A percentile compares a stretch with the other conserved stretches of the same genome.
Evolutionary conservation across 2,888 invertebrate genomes (phyloP).

Genomic region (Corbicula japonica): DNA sequence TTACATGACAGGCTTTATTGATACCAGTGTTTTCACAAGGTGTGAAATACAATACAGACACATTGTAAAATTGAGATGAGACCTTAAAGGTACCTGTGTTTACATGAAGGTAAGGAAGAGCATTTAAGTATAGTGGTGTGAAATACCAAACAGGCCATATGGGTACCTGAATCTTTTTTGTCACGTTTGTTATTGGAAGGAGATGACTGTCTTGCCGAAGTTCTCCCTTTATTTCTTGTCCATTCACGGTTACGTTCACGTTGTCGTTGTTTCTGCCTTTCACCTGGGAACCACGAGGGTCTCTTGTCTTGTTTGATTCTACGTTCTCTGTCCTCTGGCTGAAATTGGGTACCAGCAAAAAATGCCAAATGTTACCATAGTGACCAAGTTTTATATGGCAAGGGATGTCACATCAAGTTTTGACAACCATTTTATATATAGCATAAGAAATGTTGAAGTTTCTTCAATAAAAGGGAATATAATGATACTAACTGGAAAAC

Average conservation of each 20-base stretch:
- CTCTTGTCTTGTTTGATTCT: no score
- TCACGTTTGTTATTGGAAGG: slow-evolving; percentile 21
- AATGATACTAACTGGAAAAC: no score
- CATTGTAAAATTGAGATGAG: no score
- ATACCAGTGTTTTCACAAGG: neutral
- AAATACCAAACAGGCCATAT: slow-evolving; percentile 3
- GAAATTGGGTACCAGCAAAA: slow-evolving; percentile 51
- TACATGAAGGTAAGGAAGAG: neutral
- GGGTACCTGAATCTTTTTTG: slow-evolving; percentile 59
- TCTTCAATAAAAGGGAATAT: no score
- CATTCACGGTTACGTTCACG: slow-evolving; percentile 4
- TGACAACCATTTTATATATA: no score
- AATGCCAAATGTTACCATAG: no score
- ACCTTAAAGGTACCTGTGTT: neutral
- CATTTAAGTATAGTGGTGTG: neutral
- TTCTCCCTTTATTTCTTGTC: neutral
- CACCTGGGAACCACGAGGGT: neutral
- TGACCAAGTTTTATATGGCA: no score
- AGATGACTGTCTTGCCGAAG: neutral
- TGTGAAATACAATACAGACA: neutral
- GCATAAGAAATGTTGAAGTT: no score
- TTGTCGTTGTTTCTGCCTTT: slow-evolving; percentile 3
- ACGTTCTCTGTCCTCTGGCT: slow-evolving; percentile 20
- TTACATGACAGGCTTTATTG: neutral
- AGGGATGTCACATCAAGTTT: no score